phyloP scores from a whole-genome alignment of 2,797 vertebrate species.

The Oophaga sylvatica region DNA sequence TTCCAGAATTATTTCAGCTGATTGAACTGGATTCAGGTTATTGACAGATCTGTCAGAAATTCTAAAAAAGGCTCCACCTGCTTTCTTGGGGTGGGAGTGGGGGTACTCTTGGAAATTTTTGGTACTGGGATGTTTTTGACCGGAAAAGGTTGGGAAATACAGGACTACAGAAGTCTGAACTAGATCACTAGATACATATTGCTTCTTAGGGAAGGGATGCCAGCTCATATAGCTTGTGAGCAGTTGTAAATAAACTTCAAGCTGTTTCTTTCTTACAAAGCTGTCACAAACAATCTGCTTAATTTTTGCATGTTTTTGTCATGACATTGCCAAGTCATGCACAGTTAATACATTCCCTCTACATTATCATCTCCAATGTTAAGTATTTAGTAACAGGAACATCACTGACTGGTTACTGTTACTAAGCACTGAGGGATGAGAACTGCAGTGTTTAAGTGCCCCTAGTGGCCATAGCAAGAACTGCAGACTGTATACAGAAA shows the following conservation, averaged over 20 bases:
- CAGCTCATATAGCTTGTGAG: slow-evolving; percentile 15
- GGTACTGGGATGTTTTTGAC: too few species aligned
- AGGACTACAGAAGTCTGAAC: too few species aligned
- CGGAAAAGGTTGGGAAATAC: too few species aligned
- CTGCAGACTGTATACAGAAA: slow-evolving; percentile 63
- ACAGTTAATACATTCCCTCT: slow-evolving; percentile 20
- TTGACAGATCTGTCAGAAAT: too few species aligned
- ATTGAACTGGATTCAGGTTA: too few species aligned
- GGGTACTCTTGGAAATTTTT: too few species aligned
- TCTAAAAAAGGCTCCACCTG: too few species aligned
- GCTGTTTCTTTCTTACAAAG: background rate
- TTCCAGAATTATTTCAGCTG: too few species aligned
- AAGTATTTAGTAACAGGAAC: background rate
- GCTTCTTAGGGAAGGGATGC: background rate
- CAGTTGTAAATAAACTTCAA: slow-evolving; percentile 1
- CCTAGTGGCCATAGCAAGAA: slow-evolving; percentile 75
- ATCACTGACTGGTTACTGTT: slow-evolving; percentile 18
- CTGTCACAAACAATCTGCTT: slow-evolving; percentile 26
- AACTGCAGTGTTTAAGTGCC: slow-evolving; percentile 75
- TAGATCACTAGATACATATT: background rate
- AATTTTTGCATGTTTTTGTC: background rate
- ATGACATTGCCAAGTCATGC: slow-evolving; percentile 17
- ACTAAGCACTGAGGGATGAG: slow-evolving; percentile 13
- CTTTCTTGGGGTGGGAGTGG: too few species aligned
- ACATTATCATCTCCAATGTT: slow-evolving; percentile 32